Evolutionary conservation across 2,113 vertebrate genomes (phyloP), one percentile per base, ranked within the genome.

Genomic region (Odocoileus hemionus): DNA sequence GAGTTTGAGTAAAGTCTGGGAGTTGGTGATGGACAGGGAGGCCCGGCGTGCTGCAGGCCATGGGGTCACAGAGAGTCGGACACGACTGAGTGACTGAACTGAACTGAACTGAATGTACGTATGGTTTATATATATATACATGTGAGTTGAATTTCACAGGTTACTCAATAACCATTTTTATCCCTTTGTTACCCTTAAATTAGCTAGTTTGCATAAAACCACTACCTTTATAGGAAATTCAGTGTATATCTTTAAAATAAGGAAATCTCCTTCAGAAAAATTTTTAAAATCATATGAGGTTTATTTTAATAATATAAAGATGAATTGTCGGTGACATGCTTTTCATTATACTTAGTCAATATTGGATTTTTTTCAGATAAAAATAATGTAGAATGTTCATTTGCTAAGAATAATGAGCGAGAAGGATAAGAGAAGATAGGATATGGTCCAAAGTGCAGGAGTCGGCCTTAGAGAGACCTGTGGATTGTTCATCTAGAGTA

Each of bases 11-110:
- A 67, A n/a, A n/a, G 1, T 36, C 33, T 1, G 2, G 17, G 33
- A 67, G 33, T 21, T 67, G 17, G 33, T 36, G 33, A 67, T 67
- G 4, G 8, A 67, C 64, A 67, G 33, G n/a, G 8, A n/a, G 33
- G 17, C 0, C 64, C 36, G 33, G 64, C 0, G 1, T 36, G 2
- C 64, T 67, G n/a, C 33, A 67, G 33, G 36, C 4, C 64, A 21
- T 21, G 64, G 33, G 33, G 33, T 36, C 33, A 5, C 64, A 67
- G n/a, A 36, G 8, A 36, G 64, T 67, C 4, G 9, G 33, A 36
- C 17, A 67, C 0, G 17, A 67, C 33, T 67, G 64, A 67, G 10
- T 12, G 25, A 58, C 3, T 36, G 64, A 4, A 10, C 61, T 64
- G 15, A n/a, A 5, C 33, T 67, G 33, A n/a, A n/a, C 8, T 67